These are phyloP conservation scores for Sus scrofa DNA, from an alignment of 2,113 vertebrate genomes.

Conservation along the genomic window DNA sequence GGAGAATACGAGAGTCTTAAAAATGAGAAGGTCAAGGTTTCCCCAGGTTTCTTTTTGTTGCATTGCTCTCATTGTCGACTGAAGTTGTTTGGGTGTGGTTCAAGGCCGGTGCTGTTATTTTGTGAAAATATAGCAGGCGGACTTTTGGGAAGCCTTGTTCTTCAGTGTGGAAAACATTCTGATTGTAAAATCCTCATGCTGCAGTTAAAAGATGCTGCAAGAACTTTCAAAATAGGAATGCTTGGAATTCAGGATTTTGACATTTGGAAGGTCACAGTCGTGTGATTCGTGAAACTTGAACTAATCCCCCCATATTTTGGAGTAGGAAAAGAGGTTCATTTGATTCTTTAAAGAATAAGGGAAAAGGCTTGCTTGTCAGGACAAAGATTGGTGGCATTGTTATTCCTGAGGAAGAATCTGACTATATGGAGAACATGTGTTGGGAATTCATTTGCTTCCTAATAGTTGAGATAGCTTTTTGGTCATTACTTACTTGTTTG, in stretches of 20 bases:
- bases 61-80: neutral
- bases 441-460: slow-evolving; percentile 26
- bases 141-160: slow-evolving; percentile 27
- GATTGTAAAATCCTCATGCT: neutral
- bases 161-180: neutral
- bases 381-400: neutral
- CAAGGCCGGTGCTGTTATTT: slow-evolving; percentile 55
- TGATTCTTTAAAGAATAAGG: slow-evolving; percentile 7
- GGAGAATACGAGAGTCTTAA: neutral
- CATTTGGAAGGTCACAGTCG: neutral
- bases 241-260: neutral
- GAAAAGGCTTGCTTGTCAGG: neutral
- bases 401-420: neutral
- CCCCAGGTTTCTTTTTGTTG: neutral
- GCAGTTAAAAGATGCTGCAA: neutral
- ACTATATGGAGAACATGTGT: neutral
- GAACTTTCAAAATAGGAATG: neutral
- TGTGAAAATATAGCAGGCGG: neutral
- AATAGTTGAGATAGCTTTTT: neutral
- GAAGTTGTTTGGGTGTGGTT: neutral
- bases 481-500: neutral
- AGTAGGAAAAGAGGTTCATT: neutral
- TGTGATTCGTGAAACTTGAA: neutral
- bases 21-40: neutral
- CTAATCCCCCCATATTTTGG: neutral